Conservation (phyloP, 2,888 invertebrate genomes). For the Oxycera nigricornis region DNA sequence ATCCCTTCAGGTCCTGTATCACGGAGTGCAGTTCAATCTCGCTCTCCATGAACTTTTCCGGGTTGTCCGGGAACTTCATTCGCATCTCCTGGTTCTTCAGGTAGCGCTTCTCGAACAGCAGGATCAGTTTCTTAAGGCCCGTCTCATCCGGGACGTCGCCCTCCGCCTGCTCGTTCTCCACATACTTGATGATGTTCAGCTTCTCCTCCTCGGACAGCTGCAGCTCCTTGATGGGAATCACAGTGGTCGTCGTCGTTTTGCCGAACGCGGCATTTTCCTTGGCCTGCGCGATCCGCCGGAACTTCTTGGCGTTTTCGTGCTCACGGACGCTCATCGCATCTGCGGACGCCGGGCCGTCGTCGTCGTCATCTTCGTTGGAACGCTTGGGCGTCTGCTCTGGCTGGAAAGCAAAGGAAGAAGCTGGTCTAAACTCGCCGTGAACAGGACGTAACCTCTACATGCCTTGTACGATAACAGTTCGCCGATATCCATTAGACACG, state of each 20-base stretch:
- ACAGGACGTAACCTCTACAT: constrained; percentile 44
- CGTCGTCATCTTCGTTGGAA: constrained; percentile 66
- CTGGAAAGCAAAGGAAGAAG: constrained; percentile 63
- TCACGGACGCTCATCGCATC: constrained; percentile 45
- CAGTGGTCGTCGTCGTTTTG: constrained; percentile 51
- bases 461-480: constrained; percentile 68
- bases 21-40: constrained; percentile 92
- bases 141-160: constrained; percentile 89
- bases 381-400: constrained; percentile 85
- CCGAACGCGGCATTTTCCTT: constrained; percentile 63
- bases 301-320: constrained; percentile 68
- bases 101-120: constrained; percentile 93
- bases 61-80: constrained; percentile 96
- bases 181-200: constrained; percentile 81
- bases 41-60: constrained; percentile 98
- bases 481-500: constrained; percentile 70
- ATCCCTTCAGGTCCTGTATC: constrained; percentile 86
- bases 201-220: constrained; percentile 75
- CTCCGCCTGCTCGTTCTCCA: constrained; percentile 82
- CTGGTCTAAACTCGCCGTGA: neutral
- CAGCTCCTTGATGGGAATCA: constrained; percentile 67
- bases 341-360: constrained; percentile 59
- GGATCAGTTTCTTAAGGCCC: constrained; percentile 84
- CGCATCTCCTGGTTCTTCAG: constrained; percentile 96
- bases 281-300: constrained; percentile 67